A percentile compares a stretch with the other conserved stretches of the same genome.
Evolutionary conservation across 2,797 vertebrate genomes (phyloP).

Genomic region (Merluccius polli): DNA sequence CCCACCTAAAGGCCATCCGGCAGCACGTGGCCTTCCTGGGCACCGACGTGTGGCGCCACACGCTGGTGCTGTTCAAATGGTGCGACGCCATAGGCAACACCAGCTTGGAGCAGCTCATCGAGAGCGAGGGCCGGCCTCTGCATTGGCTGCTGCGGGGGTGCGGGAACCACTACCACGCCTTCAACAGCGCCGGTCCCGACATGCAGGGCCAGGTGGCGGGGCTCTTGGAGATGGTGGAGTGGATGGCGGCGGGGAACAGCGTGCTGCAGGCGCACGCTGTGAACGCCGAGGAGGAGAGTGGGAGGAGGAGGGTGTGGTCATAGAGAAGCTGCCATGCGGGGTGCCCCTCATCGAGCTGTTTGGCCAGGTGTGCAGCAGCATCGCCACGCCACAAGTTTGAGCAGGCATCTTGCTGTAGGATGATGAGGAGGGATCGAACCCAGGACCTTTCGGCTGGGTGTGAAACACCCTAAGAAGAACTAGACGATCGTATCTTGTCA

Average conservation of each 20-base stretch:
- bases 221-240: constrained; percentile 3
- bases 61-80: not conserved
- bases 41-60: constrained; percentile 5
- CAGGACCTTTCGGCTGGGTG: not conserved
- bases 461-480: not conserved
- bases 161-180: constrained; percentile 1
- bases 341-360: not conserved
- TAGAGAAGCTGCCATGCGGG: not conserved
- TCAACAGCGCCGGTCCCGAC: not conserved
- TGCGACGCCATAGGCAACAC: not conserved
- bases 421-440: not conserved
- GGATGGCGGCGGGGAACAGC: constrained; percentile 9
- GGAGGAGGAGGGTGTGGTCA: not conserved
- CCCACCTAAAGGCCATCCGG: not conserved
- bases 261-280: not conserved
- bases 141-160: constrained; percentile 1
- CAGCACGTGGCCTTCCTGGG: constrained; percentile 3
- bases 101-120: not conserved
- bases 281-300: not conserved
- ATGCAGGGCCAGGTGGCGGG: not conserved
- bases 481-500: not conserved
- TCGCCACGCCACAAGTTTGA: not conserved
- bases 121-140: not conserved
- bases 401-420: not conserved
- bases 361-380: not conserved